Base-by-base conservation (phyloP, 2,888 invertebrate species). In the Aporophyla nigra region DNA sequence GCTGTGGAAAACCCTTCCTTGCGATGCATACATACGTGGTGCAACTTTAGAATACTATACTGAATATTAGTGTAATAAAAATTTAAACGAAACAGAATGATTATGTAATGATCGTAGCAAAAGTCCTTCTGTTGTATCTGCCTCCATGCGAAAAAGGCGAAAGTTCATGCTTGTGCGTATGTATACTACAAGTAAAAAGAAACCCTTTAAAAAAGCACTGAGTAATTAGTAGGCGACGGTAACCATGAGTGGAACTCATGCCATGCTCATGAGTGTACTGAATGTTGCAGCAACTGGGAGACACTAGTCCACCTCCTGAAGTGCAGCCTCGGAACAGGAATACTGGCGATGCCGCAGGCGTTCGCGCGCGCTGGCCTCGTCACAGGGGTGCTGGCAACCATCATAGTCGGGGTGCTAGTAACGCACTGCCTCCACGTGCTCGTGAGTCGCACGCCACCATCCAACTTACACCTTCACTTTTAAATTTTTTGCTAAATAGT, bases 301-400 rank as follows among this genome's bases (percentile, higher is more conserved):
- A 98, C 99, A 0, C 95, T 99, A 87, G 97, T 99, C 86, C 99
- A 99, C 91, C 95, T 99, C 88, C 96, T 99, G 71, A 99, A 99
- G 93, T 99, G 99, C 86, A 98, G 99, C 91, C 96, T 99, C 77
- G 99, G 99, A 2, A 99, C 99, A 0, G 99, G 99, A 0, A 98
- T 99, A 85, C 95, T 99, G 84, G 99, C 99, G 14, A 98, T 99
- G 98, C 99, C 99, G 12, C 97, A 98, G 90, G 99, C 99, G n/a
- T 98, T 99, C 93, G 97, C 97, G 86, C 98, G 99, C 92, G 97
- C 99, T 6, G 99, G 99, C 0, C 97, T 99, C 61, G 93, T 98
- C 83, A 97, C 98, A 43, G 99, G 99, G 16, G 95, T 98, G 53
- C 93, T 98, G 65, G 98, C 98, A n/a, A 98, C 99, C 0, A 92